phyloP scores from a whole-genome alignment of 1,140 invertebrate species.

The Plodia interpunctella region DNA sequence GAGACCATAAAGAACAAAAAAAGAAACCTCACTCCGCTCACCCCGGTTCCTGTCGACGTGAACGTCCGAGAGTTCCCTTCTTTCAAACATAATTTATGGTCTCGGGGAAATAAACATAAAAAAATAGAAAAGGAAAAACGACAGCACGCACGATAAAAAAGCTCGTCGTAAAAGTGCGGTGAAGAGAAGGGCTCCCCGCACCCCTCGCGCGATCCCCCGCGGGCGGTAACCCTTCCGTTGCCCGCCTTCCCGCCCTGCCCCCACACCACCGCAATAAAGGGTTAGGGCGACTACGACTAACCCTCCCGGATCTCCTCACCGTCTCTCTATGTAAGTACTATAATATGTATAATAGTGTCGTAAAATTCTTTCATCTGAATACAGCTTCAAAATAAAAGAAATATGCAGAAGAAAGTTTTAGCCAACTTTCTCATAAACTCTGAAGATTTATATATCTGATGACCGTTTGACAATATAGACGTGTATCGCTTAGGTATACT shows the following conservation, averaged over 20 bases:
- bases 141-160: constrained; percentile 76
- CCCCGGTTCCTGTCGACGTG: constrained; percentile 68
- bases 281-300: constrained; percentile 62
- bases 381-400: no score
- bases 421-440: no score
- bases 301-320: constrained; percentile 37
- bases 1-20: constrained; percentile 70
- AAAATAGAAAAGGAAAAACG: constrained; percentile 76
- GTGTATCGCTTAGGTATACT: no score
- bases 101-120: constrained; percentile 76
- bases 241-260: constrained; percentile 46
- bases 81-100: constrained; percentile 77
- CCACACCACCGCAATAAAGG: constrained; percentile 55
- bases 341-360: neutral
- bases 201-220: constrained; percentile 30
- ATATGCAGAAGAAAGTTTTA: no score
- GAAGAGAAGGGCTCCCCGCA: constrained; percentile 39
- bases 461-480: no score
- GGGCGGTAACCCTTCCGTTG: constrained; percentile 71
- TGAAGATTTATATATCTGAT: no score
- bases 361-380: no score
- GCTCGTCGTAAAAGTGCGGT: constrained; percentile 71
- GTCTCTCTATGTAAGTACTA: constrained; percentile 24
- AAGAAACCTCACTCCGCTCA: constrained; percentile 57
- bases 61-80: constrained; percentile 73